Base-by-base conservation (phyloP, 2,113 vertebrate species). In the Microtus montanus region DNA sequence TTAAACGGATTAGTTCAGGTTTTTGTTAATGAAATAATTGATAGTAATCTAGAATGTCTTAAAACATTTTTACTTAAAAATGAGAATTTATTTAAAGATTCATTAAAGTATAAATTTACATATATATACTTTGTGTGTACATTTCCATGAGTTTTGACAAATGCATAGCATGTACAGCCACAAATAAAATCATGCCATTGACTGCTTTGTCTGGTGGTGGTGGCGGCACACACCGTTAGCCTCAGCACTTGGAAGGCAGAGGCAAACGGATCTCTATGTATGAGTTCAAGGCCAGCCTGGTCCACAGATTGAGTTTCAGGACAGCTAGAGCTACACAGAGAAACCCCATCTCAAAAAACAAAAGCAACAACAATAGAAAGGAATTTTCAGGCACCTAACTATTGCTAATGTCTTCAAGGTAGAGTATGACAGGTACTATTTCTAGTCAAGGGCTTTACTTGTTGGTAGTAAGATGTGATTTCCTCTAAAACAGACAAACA, bases 381-480 rank as follows among this genome's bases (percentile, higher is more conserved):
- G 10, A 90, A 73, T 97, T 97, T 92, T 97, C 97, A 93, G 96
- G 7, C 78, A 68, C n/a, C 89, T 20, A 93, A 90, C 41, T 0
- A 17, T 30, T 87, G 89, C 41, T 96, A 97, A 98, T 97, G 0
- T 82, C 97, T 96, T 94, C 96, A 96, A 95, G 49, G 20, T 92
- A 96, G 97, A 94, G 96, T 97, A 89, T 96, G 95, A 96, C 96
- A 84, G 93, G 90, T 94, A 96, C 91, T 97, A 68, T 49, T 87
- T 97, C 97, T 97, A 98, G 95, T 98, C 94, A 97, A 96, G 88
- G 73, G 98, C 96, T 96, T 98, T 98, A 97, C 92, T 84, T 96
- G 90, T 47, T 97, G 95, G 95, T 97, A 96, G 96, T 98, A 98
- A 96, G 96, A 96, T 95, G 93, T 82, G 80, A 85, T 85, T 95